These are phyloP conservation scores for Silurus glanis DNA, from an alignment of 2,113 vertebrate genomes.

Conservation along the genomic window DNA sequence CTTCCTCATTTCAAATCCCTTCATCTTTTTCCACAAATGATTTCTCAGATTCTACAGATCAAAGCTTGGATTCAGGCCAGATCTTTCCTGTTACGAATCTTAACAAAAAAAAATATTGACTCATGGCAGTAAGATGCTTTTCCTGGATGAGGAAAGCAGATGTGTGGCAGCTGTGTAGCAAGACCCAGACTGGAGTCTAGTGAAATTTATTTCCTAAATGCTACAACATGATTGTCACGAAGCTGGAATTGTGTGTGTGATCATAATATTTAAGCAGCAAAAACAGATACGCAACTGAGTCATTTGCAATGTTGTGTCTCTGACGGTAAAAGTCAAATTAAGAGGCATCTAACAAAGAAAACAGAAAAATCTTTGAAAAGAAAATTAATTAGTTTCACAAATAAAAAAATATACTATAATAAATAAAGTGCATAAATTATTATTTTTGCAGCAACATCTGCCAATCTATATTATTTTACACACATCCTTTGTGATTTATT, in stretches of 20 bases:
- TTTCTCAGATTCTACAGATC: conserved; percentile 6
- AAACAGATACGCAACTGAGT: not conserved
- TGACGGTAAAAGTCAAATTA: not conserved
- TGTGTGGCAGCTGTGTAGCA: conserved; percentile 52
- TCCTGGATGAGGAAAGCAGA: conserved; percentile 39
- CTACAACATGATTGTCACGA: not conserved
- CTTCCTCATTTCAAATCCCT: not conserved
- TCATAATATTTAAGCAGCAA: not conserved
- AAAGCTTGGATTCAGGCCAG: conserved; percentile 14
- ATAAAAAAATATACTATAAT: not conserved
- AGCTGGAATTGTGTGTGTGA: not conserved
- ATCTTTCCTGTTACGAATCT: not conserved
- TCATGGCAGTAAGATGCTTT: conserved; percentile 41
- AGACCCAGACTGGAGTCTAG: conserved; percentile 26
- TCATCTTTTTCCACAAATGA: conserved; percentile 1
- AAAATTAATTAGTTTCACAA: no score
- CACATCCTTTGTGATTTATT: not conserved
- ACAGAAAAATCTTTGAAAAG: no score
- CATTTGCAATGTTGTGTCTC: not conserved
- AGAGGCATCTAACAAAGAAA: not conserved
- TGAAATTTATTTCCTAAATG: conserved; percentile 14
- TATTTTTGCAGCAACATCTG: not conserved
- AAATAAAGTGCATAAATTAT: not conserved
- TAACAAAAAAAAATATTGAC: conserved; percentile 6
- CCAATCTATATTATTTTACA: not conserved